These are phyloP conservation scores for Heteropelma amictum DNA, from an alignment of 2,888 invertebrate species.

Conservation along the genomic window DNA sequence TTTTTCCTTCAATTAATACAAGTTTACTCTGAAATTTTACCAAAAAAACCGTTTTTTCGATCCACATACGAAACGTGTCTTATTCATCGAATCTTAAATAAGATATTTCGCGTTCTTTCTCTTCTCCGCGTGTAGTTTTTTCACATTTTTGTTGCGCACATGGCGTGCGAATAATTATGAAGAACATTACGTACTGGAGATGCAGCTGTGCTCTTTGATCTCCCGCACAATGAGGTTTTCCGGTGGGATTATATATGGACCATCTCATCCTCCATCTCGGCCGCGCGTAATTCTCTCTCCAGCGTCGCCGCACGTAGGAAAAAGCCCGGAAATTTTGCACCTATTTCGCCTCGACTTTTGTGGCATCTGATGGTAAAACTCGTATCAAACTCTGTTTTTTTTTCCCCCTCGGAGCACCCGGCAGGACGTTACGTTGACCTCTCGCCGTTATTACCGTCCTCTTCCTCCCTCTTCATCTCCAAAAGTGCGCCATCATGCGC, in stretches of 20 bases:
- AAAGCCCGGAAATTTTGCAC: constrained; percentile 41
- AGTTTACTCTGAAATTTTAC: too few species aligned
- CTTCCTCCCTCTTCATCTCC: not conserved
- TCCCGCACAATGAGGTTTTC: constrained; percentile 29
- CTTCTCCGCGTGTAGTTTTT: too few species aligned
- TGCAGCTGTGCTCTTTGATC: constrained; percentile 33
- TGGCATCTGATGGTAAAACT: constrained; percentile 24
- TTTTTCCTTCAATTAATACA: too few species aligned
- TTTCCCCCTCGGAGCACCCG: not conserved
- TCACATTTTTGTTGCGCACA: too few species aligned
- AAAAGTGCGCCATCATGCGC: too few species aligned
- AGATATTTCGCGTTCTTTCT: not conserved
- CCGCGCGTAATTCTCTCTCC: not conserved
- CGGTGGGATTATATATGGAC: not conserved
- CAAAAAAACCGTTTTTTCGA: too few species aligned
- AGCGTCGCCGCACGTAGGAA: not conserved
- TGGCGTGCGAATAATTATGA: constrained; percentile 31
- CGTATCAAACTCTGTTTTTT: not conserved
- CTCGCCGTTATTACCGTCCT: not conserved
- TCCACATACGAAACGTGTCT: too few species aligned
- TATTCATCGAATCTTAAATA: too few species aligned
- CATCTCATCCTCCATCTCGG: not conserved
- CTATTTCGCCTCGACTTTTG: constrained; percentile 19
- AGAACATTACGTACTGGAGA: constrained; percentile 17
- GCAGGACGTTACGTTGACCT: constrained; percentile 37